A percentile compares a stretch with the other conserved stretches of the same genome.
These are phyloP conservation scores for Thunnus albacares DNA, from an alignment of 2,797 vertebrate genomes.

Conservation along the genomic window DNA sequence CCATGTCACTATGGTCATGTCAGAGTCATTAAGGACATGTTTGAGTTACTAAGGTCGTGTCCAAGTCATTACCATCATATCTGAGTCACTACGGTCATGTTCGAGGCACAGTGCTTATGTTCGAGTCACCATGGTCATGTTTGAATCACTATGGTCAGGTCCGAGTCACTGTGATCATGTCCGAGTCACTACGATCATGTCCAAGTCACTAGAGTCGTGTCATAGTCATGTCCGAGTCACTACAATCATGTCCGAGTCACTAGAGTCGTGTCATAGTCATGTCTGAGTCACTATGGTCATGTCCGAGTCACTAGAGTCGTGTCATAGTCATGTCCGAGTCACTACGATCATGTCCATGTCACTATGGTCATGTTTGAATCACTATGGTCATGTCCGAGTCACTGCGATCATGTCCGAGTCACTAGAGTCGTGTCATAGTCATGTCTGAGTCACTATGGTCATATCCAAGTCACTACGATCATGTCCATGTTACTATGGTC, in stretches of 20 bases:
- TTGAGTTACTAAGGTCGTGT: not conserved
- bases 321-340: not conserved
- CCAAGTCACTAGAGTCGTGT: not conserved
- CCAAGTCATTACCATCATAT: not conserved
- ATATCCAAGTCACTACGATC: too few species aligned
- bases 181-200: not conserved
- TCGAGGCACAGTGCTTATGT: not conserved
- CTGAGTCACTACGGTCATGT: not conserved
- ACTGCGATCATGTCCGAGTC: too few species aligned
- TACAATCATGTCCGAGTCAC: not conserved
- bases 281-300: not conserved
- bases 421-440: not conserved
- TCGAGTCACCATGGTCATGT: not conserved
- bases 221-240: not conserved
- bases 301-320: not conserved
- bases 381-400: not conserved
- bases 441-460: not conserved
- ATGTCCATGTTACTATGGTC: too few species aligned
- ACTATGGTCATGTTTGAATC: not conserved
- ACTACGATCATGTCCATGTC: not conserved
- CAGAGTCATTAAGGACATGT: too few species aligned
- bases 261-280: not conserved
- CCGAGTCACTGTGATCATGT: not conserved
- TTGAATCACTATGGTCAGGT: too few species aligned
- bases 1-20: not conserved